Evolutionary conservation across 1,140 invertebrate species (phyloP), one percentile per base, ranked within the genome.

Genomic region (Caenorhabditis latens): DNA sequence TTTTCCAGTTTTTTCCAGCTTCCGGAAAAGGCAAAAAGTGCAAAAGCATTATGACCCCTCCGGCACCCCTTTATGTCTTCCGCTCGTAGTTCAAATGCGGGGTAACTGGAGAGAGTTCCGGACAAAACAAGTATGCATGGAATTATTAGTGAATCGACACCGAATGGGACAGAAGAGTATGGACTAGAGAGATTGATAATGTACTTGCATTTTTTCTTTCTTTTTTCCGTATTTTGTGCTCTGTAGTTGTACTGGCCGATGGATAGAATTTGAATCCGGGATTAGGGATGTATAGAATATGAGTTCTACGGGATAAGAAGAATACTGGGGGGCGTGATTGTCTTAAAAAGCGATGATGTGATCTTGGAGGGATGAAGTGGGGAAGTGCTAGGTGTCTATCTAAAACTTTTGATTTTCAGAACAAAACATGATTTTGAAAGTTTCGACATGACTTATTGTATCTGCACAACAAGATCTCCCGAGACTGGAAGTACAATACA

Each of bases 11-110:
- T 58, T 58, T 63, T 63, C 61, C 21, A 40, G 61, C 32, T 40
- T 63, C 61, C 21, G 61, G 21, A 63, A 63, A 63, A 32, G 32
- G 32, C 16, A 24, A 71, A 79, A 50, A 79, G 71, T 32, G 71
- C 46, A 79, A 71, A 43, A 79, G 71, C 71, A 53, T 50, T 79
- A 79, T 43, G 71, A n/a, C 24, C 19, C 32, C 32, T 32, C 40
- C 21, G 16, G 40, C 61, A 40, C 32, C 32, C 11, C 40, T 65
- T 32, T 46, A 8, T 46, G 13, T 71, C 1, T 11, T 58, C 55
- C n/a, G 13, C n/a, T 13, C 24, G 21, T 63, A 63, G 61, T 63
- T 1, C 61, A 63, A 63, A 63, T 14, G 42, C 16, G 61, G 61
- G 24, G 65, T 43, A 19, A 11, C 40, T 19, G 14, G n/a, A 71